Conservation (phyloP, 1,140 invertebrate genomes). For the Euwallacea similis region DNA sequence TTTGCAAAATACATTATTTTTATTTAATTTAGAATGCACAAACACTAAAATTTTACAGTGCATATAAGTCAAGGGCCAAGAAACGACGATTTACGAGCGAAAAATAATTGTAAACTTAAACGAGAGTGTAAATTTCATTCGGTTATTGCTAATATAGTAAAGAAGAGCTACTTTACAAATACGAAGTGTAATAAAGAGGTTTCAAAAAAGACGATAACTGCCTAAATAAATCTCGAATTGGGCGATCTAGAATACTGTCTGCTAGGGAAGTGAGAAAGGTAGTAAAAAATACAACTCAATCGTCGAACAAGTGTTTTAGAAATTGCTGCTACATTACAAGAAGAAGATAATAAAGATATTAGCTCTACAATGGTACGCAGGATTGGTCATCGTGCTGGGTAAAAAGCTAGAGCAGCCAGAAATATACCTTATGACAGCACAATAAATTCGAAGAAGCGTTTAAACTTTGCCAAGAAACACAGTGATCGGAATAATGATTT, state of each 20-base stretch:
- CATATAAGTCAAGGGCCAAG: no score
- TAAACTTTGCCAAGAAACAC: background rate
- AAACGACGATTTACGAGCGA: no score
- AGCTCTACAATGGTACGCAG: background rate
- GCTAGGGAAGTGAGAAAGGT: background rate
- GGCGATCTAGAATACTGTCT: background rate
- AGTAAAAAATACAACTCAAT: background rate
- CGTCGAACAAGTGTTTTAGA: background rate
- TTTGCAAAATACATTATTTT: no score
- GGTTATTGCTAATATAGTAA: background rate
- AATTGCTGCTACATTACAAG: background rate
- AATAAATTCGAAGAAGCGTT: background rate
- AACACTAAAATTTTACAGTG: no score
- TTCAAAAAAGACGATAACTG: background rate
- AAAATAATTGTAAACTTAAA: no score
- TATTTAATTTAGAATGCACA: no score
- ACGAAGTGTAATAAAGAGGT: background rate
- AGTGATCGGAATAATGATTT: background rate
- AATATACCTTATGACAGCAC: background rate
- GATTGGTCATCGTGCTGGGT: background rate
- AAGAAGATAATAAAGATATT: background rate
- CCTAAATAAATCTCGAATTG: conserved; percentile 6
- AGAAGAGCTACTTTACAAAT: background rate
- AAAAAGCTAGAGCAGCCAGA: background rate
- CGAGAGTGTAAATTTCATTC: conserved; percentile 3